Evolutionary conservation across 1,140 invertebrate species (phyloP), one percentile per base, ranked within the genome.

Genomic region (Heliothis subflexa): DNA sequence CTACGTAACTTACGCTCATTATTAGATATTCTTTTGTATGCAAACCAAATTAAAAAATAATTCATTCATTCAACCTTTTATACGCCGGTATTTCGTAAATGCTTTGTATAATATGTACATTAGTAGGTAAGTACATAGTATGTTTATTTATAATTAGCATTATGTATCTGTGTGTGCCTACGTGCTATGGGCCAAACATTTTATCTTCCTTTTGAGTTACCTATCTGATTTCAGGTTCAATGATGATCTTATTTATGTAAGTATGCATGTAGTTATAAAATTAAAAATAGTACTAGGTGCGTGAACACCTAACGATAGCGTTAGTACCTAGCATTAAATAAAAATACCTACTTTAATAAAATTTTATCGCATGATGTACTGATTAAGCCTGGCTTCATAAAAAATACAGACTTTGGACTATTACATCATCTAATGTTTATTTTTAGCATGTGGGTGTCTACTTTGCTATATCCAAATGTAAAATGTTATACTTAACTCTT

Each of bases 21-120:
- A 72, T 55, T 71, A 71, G 7, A 59, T 11, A 74, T 47, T 59
- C 54, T 49, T 49, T 61, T 61, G 33, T 49, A 61, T 61, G 54
- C 33, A 33, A 74, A 74, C 18, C 18, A 74, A 72, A 54, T 68
- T n/a, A 71, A 45, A 57, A 57, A n/a, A 70, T 70, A 50, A 45
- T 12, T 70, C 25, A 21, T 25, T 70, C 40, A 50, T 21, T 14
- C 66, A 70, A 70, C 49, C n/a, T 45, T 14, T 40, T 55, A 45
- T 9, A 25, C 16, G 55, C 13, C 33, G 3, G 18, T 54, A 18
- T 54, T 72, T 55, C 18, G 47, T 50, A 50, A 68, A 45, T 64
- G 40, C 9, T 45, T 45, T 12, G 40, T 40, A 40, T 5, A 25
- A 25, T 45, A 16, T 10, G 28, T 45, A 61, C 28, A 25, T 18